These are phyloP conservation scores for Hyposmocoma kahamanoa DNA, from an alignment of 1,140 invertebrate species.

Conservation along the genomic window DNA sequence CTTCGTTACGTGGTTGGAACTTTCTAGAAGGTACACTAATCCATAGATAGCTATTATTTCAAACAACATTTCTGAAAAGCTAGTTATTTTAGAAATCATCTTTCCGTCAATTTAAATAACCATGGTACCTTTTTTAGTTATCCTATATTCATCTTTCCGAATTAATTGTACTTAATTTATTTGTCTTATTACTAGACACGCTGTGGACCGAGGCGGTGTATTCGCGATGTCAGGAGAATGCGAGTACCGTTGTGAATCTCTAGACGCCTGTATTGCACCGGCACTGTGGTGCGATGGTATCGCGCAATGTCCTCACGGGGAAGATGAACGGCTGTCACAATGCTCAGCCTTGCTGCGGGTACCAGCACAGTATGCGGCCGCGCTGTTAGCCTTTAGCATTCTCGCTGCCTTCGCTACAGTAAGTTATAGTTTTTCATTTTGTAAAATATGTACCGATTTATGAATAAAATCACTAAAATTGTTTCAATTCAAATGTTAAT, in stretches of 20 bases:
- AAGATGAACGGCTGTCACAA: slow-evolving; percentile 88
- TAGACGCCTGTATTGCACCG: slow-evolving; percentile 90
- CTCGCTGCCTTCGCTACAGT: slow-evolving; percentile 53
- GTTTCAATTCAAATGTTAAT: too few species aligned
- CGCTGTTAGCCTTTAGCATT: slow-evolving; percentile 57
- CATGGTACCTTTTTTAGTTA: too few species aligned
- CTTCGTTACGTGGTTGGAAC: slow-evolving; percentile 87
- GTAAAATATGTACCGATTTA: too few species aligned
- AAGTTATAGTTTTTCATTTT: too few species aligned
- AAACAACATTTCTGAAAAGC: too few species aligned
- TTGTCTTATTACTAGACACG: slow-evolving; percentile 41
- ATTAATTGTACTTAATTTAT: too few species aligned
- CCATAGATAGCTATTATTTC: too few species aligned
- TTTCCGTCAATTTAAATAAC: too few species aligned
- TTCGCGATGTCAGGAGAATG: slow-evolving; percentile 81
- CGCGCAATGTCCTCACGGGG: slow-evolving; percentile 89
- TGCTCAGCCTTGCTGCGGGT: slow-evolving; percentile 84
- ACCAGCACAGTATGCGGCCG: slow-evolving; percentile 81
- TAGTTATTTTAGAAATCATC: too few species aligned
- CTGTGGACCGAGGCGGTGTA: slow-evolving; percentile 65
- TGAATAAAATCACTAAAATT: too few species aligned
- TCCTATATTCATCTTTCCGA: too few species aligned
- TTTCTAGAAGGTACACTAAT: slow-evolving; percentile 76
- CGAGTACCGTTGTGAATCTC: slow-evolving; percentile 85
- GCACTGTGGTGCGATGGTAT: slow-evolving; percentile 92